phyloP scores from a whole-genome alignment of 2,888 invertebrate genomes.

The Lasioglossum figueresi region DNA sequence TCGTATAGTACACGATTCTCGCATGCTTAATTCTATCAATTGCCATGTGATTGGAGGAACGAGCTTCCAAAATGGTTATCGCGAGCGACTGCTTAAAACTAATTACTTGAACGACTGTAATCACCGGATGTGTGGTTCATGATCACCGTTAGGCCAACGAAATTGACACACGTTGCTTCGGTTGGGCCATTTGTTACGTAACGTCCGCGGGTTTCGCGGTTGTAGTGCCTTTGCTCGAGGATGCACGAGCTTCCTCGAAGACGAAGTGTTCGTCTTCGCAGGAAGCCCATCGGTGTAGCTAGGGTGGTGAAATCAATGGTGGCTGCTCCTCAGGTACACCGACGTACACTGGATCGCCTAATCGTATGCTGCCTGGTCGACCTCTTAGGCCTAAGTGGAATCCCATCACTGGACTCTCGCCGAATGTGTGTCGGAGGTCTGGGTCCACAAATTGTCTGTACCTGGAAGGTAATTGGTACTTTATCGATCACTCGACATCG shows the following conservation, averaged over 20 bases:
- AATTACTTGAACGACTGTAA: not conserved
- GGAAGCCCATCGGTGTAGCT: conserved; percentile 81
- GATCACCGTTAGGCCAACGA: not conserved
- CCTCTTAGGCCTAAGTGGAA: conserved; percentile 85
- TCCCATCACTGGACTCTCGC: conserved; percentile 85
- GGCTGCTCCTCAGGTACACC: conserved; percentile 77
- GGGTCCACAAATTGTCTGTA: conserved; percentile 84
- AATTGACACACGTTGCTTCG: not conserved
- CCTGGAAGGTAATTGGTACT: conserved; percentile 78
- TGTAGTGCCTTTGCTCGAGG: not conserved
- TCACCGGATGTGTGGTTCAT: not conserved
- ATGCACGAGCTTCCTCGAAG: conserved; percentile 7
- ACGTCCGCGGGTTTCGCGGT: not conserved
- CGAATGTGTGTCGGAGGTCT: conserved; percentile 73
- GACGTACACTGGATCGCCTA: conserved; percentile 85
- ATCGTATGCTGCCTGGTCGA: conserved; percentile 81
- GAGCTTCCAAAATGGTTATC: not conserved
- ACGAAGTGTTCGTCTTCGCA: conserved; percentile 73
- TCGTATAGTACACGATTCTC: not conserved
- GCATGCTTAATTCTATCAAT: not conserved
- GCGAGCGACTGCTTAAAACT: not conserved
- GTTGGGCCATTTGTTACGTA: conserved; percentile 15
- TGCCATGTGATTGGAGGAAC: not conserved
- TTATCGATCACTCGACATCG: not conserved
- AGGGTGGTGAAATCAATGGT: conserved; percentile 73